phyloP scores from a whole-genome alignment of 2,113 vertebrate species.

The Protomyctophum bolini region DNA sequence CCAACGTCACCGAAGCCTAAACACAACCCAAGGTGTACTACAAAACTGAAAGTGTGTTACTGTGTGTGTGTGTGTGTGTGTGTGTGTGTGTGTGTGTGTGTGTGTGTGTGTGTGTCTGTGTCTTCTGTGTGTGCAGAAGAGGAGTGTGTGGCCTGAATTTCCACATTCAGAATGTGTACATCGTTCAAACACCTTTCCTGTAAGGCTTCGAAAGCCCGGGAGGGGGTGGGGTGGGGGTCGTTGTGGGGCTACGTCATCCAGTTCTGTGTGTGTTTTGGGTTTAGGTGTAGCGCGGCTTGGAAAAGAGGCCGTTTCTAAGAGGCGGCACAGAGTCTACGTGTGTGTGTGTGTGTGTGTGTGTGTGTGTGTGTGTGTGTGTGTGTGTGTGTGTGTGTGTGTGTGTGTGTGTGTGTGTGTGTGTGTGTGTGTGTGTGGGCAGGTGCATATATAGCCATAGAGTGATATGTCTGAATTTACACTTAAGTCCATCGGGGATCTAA shows the following conservation, averaged over 20 bases:
- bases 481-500: no score
- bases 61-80: constrained; percentile 19
- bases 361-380: not conserved
- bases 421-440: no score
- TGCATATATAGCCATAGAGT: no score
- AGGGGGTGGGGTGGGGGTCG: constrained; percentile 23
- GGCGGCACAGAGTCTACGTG: constrained; percentile 38
- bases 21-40: constrained; percentile 50
- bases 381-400: not conserved
- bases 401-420: not conserved
- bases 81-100: constrained; percentile 24
- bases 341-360: not conserved
- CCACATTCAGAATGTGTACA: constrained; percentile 63
- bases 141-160: constrained; percentile 31
- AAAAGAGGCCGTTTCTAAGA: constrained; percentile 45
- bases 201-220: constrained; percentile 60
- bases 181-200: constrained; percentile 75
- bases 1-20: constrained; percentile 47
- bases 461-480: no score
- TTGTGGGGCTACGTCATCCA: constrained; percentile 50
- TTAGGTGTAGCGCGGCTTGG: constrained; percentile 35
- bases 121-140: constrained; percentile 17
- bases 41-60: constrained; percentile 57
- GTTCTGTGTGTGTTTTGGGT: not conserved
- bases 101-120: constrained; percentile 24